These are phyloP conservation scores for Strix uralensis DNA, from an alignment of 2,113 vertebrate species.

Conservation along the genomic window DNA sequence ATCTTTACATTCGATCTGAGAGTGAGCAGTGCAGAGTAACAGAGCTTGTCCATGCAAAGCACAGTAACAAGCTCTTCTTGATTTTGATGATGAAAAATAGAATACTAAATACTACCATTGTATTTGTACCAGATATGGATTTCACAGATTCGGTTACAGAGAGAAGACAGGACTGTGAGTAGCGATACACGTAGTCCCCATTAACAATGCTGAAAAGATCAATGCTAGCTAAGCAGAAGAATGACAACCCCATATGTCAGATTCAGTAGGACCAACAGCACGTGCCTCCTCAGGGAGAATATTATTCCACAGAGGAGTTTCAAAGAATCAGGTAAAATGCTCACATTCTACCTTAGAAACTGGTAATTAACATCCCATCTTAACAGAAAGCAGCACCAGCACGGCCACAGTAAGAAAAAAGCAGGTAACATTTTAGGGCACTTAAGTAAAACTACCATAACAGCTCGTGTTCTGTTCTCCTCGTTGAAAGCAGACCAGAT, in stretches of 20 bases:
- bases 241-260: constrained; percentile 65
- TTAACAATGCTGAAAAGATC: constrained; percentile 65
- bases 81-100: constrained; percentile 36
- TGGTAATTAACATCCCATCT: not conserved
- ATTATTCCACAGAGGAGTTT: not conserved
- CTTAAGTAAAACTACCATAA: not conserved
- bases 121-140: constrained; percentile 14
- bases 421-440: not conserved
- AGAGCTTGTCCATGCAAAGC: constrained; percentile 29
- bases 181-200: constrained; percentile 31
- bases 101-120: constrained; percentile 9
- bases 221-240: constrained; percentile 56
- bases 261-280: constrained; percentile 32
- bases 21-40: constrained; percentile 30
- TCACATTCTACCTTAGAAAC: constrained; percentile 5
- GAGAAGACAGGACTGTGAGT: constrained; percentile 30
- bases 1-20: constrained; percentile 51
- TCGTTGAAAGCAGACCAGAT: not conserved
- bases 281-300: not conserved
- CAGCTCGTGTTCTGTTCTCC: not conserved
- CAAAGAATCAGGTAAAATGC: constrained; percentile 26
- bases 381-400: not conserved
- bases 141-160: not conserved
- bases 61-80: constrained; percentile 21
- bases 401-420: not conserved